Conservation (phyloP, 2,113 vertebrate genomes). For the Platichthys stellatus region DNA sequence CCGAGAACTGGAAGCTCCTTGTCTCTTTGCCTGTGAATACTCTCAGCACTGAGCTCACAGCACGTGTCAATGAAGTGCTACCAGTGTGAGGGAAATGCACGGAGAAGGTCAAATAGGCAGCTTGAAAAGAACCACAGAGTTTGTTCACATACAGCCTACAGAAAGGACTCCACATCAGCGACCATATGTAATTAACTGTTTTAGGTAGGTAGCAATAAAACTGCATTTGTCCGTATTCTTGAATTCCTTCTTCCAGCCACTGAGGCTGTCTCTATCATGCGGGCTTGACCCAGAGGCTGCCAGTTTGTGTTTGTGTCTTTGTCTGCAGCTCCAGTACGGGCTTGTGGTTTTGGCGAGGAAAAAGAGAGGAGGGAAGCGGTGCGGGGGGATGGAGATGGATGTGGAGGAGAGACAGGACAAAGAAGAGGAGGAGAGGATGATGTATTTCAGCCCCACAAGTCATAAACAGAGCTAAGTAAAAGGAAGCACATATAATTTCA, state of each 20-base stretch:
- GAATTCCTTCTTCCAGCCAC: slow-evolving; percentile 69
- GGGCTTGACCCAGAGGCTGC: slow-evolving; percentile 65
- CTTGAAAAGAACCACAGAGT: slow-evolving; percentile 79
- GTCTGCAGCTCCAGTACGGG: slow-evolving; percentile 64
- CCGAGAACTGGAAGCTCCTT: slow-evolving; percentile 58
- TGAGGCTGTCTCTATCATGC: slow-evolving; percentile 62
- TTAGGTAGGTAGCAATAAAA: slow-evolving; percentile 82
- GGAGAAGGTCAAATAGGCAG: slow-evolving; percentile 80
- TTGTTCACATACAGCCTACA: slow-evolving; percentile 78
- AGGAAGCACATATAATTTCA: slow-evolving; percentile 54
- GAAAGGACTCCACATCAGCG: slow-evolving; percentile 77
- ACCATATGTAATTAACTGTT: slow-evolving; percentile 82
- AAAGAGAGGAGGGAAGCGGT: slow-evolving; percentile 47
- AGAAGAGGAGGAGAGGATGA: slow-evolving; percentile 38
- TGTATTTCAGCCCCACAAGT: slow-evolving; percentile 31
- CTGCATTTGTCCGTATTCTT: slow-evolving; percentile 74
- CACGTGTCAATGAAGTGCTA: slow-evolving; percentile 59
- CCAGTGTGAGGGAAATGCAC: slow-evolving; percentile 68
- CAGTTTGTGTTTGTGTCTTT: slow-evolving; percentile 70
- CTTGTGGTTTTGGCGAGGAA: slow-evolving; percentile 65
- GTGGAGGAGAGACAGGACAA: slow-evolving; percentile 43
- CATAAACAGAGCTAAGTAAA: slow-evolving; percentile 52
- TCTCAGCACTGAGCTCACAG: slow-evolving; percentile 31
- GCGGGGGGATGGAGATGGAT: slow-evolving; percentile 30
- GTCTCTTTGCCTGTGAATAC: slow-evolving; percentile 24